A percentile compares a stretch with the other conserved stretches of the same genome.
These are phyloP conservation scores for Lampris incognitus DNA, from an alignment of 2,113 vertebrate genomes.

Conservation along the genomic window DNA sequence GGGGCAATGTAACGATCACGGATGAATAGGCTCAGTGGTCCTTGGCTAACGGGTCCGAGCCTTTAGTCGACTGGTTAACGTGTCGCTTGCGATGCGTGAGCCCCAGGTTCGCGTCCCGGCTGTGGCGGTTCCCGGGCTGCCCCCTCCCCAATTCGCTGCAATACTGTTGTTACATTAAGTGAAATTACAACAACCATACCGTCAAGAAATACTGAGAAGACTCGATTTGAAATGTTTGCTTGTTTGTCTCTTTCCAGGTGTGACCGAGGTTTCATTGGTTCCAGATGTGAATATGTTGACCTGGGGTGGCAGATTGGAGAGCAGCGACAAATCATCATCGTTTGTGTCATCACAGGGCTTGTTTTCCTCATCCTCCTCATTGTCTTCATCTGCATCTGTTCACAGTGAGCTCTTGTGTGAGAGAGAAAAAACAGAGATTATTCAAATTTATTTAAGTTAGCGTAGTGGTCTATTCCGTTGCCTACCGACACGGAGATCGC, in stretches of 20 bases:
- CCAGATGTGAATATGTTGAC: slow-evolving; percentile 85
- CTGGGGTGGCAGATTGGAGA: slow-evolving; percentile 74
- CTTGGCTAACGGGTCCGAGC: too few species aligned
- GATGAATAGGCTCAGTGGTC: too few species aligned
- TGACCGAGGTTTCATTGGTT: slow-evolving; percentile 80
- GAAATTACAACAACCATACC: too few species aligned
- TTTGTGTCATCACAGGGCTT: slow-evolving; percentile 78
- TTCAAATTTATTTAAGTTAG: neutral
- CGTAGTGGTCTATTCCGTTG: too few species aligned
- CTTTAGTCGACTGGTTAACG: too few species aligned
- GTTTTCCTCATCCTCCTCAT: slow-evolving; percentile 83
- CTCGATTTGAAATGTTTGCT: neutral
- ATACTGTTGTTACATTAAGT: too few species aligned
- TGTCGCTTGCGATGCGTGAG: too few species aligned
- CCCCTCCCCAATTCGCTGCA: too few species aligned
- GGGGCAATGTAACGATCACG: too few species aligned
- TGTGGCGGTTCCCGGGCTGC: too few species aligned
- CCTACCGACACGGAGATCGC: too few species aligned
- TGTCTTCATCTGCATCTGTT: slow-evolving; percentile 81
- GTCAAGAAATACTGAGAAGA: neutral
- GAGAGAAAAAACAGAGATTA: neutral
- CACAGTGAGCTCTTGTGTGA: slow-evolving; percentile 81
- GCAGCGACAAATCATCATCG: slow-evolving; percentile 80
- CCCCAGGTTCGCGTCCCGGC: too few species aligned
- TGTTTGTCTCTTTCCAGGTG: slow-evolving; percentile 78